Base-by-base conservation (phyloP, 2,888 invertebrate species). In the Melanchra persicariae region DNA sequence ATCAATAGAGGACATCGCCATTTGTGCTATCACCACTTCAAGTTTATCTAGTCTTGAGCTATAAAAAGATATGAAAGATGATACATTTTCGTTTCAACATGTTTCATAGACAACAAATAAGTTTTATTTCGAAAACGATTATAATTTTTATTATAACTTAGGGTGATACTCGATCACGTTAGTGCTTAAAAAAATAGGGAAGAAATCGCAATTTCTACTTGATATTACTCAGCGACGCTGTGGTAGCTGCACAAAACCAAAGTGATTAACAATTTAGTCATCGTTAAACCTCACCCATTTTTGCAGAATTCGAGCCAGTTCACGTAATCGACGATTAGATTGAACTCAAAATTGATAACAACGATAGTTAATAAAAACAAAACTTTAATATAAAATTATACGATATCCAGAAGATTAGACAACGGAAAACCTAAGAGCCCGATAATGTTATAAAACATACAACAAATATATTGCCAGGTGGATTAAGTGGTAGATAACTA, bases 401-500 rank as follows among this genome's bases (percentile, higher is more conserved):
- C 7, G 55, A 37, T 8, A 40, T 15, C 17, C 40, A 57, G 26
- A 22, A 63, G 72, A 71, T 77, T 57, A 67, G 57, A 40, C 43
- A 58, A 60, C 59, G 55, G 12, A 40, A 40, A 30, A 60, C 60
- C n/a, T 64, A 52, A 55, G 58, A 58, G 26, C 24, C 51, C 37
- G 78, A 66, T 77, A 77, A 77, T 60, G 43, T 19, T 65, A 75
- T 54, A 40, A 49, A 47, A 58, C 17, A 34, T n/a, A 49, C 34
- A 65, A 30, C 55, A 61, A 37, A 51, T 40, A 51, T 75, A 70
- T 74, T 72, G 74, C 60, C 34, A 24, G 61, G 47, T 52, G 74
- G 78, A 83, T 82, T 82, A 79, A 68, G 70, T 72, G n/a, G 17
- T n/a, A 74, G 87, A 87, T 87, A 87, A 74, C 76, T 78, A 87